Evolutionary conservation across 2,113 vertebrate species (phyloP).

Genomic region (Trachemys scripta): DNA sequence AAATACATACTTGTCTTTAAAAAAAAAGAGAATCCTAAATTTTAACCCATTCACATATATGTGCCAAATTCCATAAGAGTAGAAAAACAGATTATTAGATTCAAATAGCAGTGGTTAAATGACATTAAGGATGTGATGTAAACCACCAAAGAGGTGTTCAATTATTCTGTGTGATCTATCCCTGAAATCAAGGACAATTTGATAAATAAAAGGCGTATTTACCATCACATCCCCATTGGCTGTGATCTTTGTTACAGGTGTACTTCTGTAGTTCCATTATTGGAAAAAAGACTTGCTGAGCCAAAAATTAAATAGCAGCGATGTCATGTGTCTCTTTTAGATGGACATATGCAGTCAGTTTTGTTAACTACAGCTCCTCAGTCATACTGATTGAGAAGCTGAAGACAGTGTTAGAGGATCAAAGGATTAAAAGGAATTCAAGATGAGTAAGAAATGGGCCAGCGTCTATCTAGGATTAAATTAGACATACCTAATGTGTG

Average conservation of each 20-base stretch:
- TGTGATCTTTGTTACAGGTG: not conserved
- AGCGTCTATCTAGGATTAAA: not conserved
- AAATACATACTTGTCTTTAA: not conserved
- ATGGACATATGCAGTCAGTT: not conserved
- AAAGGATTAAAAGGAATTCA: not conserved
- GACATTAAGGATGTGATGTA: not conserved
- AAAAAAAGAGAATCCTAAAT: not conserved
- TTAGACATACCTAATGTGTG: not conserved
- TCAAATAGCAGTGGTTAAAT: not conserved
- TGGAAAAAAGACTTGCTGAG: not conserved
- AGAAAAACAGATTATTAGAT: not conserved
- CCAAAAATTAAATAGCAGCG: not conserved
- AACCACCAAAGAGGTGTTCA: not conserved
- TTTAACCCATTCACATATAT: not conserved
- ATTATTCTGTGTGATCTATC: not conserved
- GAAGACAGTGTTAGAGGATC: not conserved
- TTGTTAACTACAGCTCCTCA: not conserved
- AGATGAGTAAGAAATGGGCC: not conserved
- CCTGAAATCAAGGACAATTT: not conserved
- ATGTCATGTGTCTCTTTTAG: not conserved
- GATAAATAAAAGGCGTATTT: not conserved
- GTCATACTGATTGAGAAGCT: not conserved
- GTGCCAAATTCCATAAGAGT: not conserved
- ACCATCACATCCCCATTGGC: not conserved
- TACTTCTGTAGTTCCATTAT: not conserved